Percentiles rank a stretch among this genome's conserved stretches.
Conservation (phyloP, 2,888 invertebrate genomes). For the Ditula angustiorana region DNA sequence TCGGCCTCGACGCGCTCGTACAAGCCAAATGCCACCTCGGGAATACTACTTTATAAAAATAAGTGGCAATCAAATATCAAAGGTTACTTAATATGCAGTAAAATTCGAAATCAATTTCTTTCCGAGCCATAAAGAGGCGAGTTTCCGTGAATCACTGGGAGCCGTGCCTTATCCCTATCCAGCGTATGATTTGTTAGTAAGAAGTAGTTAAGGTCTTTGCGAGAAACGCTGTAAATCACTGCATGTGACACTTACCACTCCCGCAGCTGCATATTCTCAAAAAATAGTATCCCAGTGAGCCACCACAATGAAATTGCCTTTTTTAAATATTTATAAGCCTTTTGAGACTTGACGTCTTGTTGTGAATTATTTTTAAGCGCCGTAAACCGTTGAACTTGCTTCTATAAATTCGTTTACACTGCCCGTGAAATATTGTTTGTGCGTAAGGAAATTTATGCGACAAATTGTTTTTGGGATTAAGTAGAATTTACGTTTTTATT, state of each 20-base stretch:
- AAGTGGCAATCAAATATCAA: conserved; percentile 74
- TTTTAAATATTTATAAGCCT: conserved; percentile 48
- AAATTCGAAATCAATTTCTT: conserved; percentile 81
- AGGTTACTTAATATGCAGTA: conserved; percentile 83
- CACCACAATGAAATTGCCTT: conserved; percentile 46
- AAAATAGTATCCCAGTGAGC: conserved; percentile 62
- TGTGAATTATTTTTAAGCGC: conserved; percentile 43
- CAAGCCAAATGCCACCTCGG: conserved; percentile 47
- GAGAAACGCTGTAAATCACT: conserved; percentile 77
- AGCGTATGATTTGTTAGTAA: conserved; percentile 73
- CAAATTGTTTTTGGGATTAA: conserved; percentile 29
- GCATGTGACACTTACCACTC: conserved; percentile 69
- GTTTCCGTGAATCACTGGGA: conserved; percentile 72
- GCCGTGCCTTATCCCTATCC: conserved; percentile 57
- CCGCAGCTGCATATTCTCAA: conserved; percentile 67
- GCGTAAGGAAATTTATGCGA: conserved; percentile 35
- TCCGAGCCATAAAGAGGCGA: conserved; percentile 70
- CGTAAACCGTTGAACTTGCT: conserved; percentile 42
- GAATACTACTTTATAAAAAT: conserved; percentile 59
- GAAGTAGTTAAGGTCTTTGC: conserved; percentile 71
- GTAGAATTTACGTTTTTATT: conserved; percentile 20
- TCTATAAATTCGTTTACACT: conserved; percentile 42
- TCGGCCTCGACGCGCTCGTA: conserved; percentile 50
- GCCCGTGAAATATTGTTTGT: conserved; percentile 40
- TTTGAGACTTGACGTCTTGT: conserved; percentile 36